Evolutionary conservation across 2,797 vertebrate species (phyloP).

Genomic region (Catamblyrhynchus diadema): DNA sequence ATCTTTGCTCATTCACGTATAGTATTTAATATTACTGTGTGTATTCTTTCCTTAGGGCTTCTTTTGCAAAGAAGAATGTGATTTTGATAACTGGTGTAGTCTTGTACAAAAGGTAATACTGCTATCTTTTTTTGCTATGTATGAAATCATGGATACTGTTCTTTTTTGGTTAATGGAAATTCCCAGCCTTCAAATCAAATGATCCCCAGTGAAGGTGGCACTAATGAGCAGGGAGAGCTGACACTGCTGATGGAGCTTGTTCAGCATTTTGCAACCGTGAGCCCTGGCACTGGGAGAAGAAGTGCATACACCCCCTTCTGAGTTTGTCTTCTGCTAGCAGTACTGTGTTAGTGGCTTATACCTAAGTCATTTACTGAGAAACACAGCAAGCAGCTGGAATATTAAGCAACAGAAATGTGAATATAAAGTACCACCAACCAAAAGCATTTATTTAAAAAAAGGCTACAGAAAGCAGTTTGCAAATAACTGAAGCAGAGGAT

Average conservation of each 20-base stretch:
- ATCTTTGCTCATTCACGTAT: fast-evolving
- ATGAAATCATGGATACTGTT: background rate
- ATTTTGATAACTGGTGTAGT: constrained; percentile 87
- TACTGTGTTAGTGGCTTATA: background rate
- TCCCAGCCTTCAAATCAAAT: background rate
- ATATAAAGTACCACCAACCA: background rate
- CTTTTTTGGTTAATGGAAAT: background rate
- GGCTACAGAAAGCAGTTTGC: background rate
- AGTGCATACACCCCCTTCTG: background rate
- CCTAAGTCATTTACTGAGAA: background rate
- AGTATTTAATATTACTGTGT: background rate
- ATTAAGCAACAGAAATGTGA: background rate
- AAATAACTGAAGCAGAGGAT: background rate
- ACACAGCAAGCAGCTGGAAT: background rate
- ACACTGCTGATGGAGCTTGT: background rate
- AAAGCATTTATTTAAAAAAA: background rate
- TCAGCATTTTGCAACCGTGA: background rate
- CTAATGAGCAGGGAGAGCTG: background rate
- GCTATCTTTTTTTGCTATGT: background rate
- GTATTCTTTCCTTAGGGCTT: constrained; percentile 77
- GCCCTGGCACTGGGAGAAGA: background rate
- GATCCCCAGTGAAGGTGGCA: background rate
- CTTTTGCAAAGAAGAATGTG: constrained; percentile 87
- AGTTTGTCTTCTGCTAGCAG: background rate
- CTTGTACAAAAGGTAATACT: constrained; percentile 83